Conservation (phyloP, 2,113 vertebrate species). For the Crotalus helleri region DNA sequence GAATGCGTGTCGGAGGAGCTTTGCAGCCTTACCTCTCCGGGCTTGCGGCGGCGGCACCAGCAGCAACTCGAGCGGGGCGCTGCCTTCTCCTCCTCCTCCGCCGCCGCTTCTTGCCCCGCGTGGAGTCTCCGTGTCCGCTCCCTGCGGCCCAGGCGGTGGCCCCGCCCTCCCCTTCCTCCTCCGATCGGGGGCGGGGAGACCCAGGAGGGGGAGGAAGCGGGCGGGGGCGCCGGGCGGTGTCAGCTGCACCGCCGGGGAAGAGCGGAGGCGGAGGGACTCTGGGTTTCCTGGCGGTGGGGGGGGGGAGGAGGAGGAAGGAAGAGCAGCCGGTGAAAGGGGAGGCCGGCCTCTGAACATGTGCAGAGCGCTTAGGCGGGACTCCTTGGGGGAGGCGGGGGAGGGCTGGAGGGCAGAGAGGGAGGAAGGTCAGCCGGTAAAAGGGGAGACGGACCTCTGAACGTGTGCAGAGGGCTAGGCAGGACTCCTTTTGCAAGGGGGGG, state of each 20-base stretch:
- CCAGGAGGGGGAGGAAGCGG: background rate
- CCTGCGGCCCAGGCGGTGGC: background rate
- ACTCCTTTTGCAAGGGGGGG: no score
- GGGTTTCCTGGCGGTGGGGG: background rate
- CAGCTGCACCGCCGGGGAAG: background rate
- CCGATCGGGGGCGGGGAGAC: conserved; percentile 3
- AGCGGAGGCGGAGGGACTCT: background rate
- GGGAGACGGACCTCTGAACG: no score
- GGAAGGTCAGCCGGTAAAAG: no score
- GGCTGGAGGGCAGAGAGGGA: no score
- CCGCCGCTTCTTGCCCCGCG: background rate
- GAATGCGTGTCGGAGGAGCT: background rate
- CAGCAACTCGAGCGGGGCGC: no score
- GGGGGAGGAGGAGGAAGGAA: background rate
- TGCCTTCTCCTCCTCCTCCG: background rate
- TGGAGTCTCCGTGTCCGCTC: background rate
- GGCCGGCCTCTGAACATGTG: background rate
- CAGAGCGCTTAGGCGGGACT: background rate
- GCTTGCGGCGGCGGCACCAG: background rate
- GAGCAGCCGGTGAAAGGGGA: background rate
- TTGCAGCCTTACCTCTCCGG: background rate
- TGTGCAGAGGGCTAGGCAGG: no score
- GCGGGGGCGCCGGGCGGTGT: background rate
- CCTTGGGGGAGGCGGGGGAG: no score
- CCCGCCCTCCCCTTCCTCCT: background rate